Evolutionary conservation across 2,113 vertebrate species (phyloP), one percentile per base, ranked within the genome.

Genomic region (Columba janthina): DNA sequence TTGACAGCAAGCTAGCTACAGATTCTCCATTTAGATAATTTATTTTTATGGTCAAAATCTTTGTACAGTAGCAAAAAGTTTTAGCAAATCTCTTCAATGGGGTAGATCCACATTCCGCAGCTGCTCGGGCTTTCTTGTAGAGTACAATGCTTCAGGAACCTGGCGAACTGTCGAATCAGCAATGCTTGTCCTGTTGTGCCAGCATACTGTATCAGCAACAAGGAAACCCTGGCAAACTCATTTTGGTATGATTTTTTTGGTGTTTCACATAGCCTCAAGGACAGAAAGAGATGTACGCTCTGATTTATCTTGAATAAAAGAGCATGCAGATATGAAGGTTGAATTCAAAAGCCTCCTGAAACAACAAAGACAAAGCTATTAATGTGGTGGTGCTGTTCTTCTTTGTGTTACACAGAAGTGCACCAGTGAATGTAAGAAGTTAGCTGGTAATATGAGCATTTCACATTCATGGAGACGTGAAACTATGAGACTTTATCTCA

Each of bases 31-130:
- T 94, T 86, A 84, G 51, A 77, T 69, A 7, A 89, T 89, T 96
- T 88, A 93, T 91, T 94, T 96, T 97, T 88, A 77, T 77, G 51
- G 34, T 80, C 75, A 77, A 71, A 80, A 83, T 93, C 9, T 62
- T 95, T 83, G 64, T 85, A 89, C 66, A 80, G 62, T 77, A 89
- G 62, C 71, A 90, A 90, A 81, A 32, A 4, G 3, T 15, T 88
- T 93, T 57, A 58, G 38, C 0, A 0, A 62, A 50, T 71, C 75
- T 71, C 38, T 89, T 21, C 53, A 53, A 29, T 24, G 24, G 67
- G 42, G 72, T 40, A 71, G n/a, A 69, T 20, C 42, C 36, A 81
- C 6, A 7, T 84, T 67, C 51, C 85, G 75, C 70, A 79, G 65
- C 85, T 87, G 13, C 50, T 87, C 48, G 87, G 76, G 10, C 57